Evolutionary conservation across 2,888 invertebrate species (phyloP).

Genomic region (Tridacna crocea): DNA sequence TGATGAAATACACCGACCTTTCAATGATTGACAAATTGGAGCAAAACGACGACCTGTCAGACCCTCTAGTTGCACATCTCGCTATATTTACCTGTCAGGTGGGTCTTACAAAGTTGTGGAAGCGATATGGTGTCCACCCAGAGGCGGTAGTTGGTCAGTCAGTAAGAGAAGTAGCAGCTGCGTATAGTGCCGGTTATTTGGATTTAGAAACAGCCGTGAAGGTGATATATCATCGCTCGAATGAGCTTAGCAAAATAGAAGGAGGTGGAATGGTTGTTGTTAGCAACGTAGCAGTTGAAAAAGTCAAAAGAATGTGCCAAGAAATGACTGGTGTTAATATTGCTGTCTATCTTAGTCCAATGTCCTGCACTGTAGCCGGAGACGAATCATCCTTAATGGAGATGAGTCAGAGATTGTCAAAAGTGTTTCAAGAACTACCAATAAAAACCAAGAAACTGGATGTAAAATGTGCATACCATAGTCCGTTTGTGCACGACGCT

Average conservation of each 20-base stretch:
- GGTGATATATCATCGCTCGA: constrained; percentile 70
- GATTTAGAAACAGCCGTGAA: constrained; percentile 66
- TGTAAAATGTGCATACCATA: constrained; percentile 65
- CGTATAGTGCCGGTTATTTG: constrained; percentile 61
- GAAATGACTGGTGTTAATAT: constrained; percentile 35
- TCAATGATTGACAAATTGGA: constrained; percentile 35
- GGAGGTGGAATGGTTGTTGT: constrained; percentile 73
- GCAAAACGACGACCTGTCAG: constrained; percentile 23
- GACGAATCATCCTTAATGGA: constrained; percentile 50
- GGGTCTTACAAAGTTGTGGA: constrained; percentile 64
- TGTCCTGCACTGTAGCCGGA: constrained; percentile 64
- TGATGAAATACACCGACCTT: not conserved
- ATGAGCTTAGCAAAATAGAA: constrained; percentile 52
- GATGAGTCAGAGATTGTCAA: constrained; percentile 48
- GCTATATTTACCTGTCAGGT: constrained; percentile 73
- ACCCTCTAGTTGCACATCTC: constrained; percentile 66
- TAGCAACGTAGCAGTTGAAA: constrained; percentile 30
- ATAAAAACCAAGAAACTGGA: constrained; percentile 32
- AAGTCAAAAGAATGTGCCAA: constrained; percentile 36
- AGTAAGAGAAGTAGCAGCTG: constrained; percentile 75
- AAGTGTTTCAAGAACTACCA: constrained; percentile 14
- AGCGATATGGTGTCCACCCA: constrained; percentile 62
- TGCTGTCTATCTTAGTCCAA: constrained; percentile 64
- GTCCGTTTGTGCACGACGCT: constrained; percentile 39
- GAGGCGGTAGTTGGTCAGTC: constrained; percentile 72